Conservation (phyloP, 2,888 invertebrate species). For the Scaptomyza polygonia region DNA sequence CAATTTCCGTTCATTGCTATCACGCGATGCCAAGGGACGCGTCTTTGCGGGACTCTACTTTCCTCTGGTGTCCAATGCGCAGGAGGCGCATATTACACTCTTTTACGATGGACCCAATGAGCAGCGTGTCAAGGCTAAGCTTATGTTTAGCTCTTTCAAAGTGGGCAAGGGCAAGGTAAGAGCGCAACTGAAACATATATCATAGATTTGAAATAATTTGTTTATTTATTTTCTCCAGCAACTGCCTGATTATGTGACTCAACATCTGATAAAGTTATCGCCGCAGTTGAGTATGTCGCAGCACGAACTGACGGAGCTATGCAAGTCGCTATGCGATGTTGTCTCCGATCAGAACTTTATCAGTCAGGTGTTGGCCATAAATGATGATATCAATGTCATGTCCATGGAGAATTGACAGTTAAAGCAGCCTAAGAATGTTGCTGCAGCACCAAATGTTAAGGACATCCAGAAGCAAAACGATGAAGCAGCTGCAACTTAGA, state of each 20-base stretch:
- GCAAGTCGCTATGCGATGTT: conserved; percentile 88
- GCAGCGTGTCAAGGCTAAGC: conserved; percentile 89
- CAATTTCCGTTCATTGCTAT: conserved; percentile 90
- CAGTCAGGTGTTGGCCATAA: conserved; percentile 91
- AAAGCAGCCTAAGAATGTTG: conserved; percentile 79
- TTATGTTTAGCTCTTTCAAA: conserved; percentile 89
- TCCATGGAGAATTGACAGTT: conserved; percentile 89
- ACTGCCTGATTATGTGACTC: conserved; percentile 87
- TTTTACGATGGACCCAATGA: conserved; percentile 89
- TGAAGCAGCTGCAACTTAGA: conserved; percentile 68
- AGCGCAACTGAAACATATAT: no score
- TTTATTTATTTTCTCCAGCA: no score
- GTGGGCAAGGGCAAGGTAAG: conserved; percentile 86
- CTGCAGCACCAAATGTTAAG: conserved; percentile 29
- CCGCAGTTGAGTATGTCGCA: conserved; percentile 89
- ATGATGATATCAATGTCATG: conserved; percentile 91
- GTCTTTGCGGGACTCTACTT: conserved; percentile 94
- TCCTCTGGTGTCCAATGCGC: conserved; percentile 88
- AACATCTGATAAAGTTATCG: conserved; percentile 89
- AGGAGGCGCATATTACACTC: conserved; percentile 89
- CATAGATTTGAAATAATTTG: no score
- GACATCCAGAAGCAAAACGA: conserved; percentile 24
- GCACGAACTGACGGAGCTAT: conserved; percentile 87
- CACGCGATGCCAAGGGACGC: conserved; percentile 93
- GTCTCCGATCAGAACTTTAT: conserved; percentile 90